A percentile compares a stretch with the other conserved stretches of the same genome.
Evolutionary conservation across 2,797 vertebrate species (phyloP).

Genomic region (Chaetophractus vellerosus): DNA sequence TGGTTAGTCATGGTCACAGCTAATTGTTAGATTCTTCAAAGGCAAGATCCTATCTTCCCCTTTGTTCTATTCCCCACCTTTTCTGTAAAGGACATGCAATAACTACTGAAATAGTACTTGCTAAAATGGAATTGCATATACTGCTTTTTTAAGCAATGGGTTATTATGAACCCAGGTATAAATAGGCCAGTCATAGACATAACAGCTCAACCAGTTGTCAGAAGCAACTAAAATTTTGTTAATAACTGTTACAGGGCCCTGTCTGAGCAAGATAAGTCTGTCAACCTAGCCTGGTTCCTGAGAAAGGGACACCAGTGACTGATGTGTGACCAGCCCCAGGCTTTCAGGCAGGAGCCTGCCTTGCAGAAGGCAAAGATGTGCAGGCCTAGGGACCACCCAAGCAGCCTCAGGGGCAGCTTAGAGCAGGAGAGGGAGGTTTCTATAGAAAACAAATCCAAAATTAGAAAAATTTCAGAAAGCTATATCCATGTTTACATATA

Average conservation of each 20-base stretch:
- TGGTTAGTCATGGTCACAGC: not conserved
- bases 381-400: not conserved
- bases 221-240: not conserved
- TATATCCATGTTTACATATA: not conserved
- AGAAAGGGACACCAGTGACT: not conserved
- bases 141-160: not conserved
- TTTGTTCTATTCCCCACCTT: not conserved
- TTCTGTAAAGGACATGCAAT: not conserved
- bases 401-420: not conserved
- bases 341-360: not conserved
- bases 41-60: not conserved
- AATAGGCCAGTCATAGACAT: not conserved
- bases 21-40: conserved; percentile 17
- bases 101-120: not conserved
- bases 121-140: not conserved
- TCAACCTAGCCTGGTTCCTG: not conserved
- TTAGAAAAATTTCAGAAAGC: not conserved
- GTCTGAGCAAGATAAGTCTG: not conserved
- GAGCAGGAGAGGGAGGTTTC: not conserved
- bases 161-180: not conserved
- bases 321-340: not conserved
- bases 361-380: not conserved
- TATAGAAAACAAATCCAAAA: conserved; percentile 42
- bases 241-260: not conserved
- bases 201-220: not conserved